Evolutionary conservation across 2,113 vertebrate species (phyloP).

Genomic region (Pachypanchax playfairii): DNA sequence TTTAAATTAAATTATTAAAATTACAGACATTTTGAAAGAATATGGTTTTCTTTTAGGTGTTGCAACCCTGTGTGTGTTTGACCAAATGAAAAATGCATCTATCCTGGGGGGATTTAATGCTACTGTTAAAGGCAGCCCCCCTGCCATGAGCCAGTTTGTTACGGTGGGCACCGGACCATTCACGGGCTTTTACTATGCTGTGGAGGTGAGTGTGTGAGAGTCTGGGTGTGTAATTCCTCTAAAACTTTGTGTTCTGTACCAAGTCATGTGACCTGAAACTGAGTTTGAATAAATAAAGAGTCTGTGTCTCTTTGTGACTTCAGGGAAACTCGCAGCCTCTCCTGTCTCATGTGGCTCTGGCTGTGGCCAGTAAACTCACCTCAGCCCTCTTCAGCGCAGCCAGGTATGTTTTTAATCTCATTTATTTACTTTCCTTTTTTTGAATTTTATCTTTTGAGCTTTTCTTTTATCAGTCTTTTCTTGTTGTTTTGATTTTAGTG

Average conservation of each 20-base stretch:
- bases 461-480: not conserved
- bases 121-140: slow-evolving; percentile 93
- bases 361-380: slow-evolving; percentile 97
- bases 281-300: rapidly evolving
- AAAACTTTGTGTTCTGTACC: not conserved
- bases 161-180: slow-evolving; percentile 94
- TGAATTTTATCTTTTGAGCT: not conserved
- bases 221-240: not conserved
- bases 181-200: slow-evolving; percentile 94
- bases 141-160: slow-evolving; percentile 96
- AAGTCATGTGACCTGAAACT: not conserved
- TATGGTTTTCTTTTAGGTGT: slow-evolving; percentile 82
- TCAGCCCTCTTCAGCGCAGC: slow-evolving; percentile 96
- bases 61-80: slow-evolving; percentile 94
- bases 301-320: slow-evolving; percentile 33
- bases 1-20: no score
- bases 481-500: slow-evolving; percentile 74
- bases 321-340: slow-evolving; percentile 95
- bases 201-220: slow-evolving; percentile 84
- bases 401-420: slow-evolving; percentile 78
- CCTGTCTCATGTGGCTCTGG: slow-evolving; percentile 95
- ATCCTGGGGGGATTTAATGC: slow-evolving; percentile 93
- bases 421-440: not conserved
- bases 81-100: slow-evolving; percentile 99
- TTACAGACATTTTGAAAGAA: no score